Percentiles rank a stretch among this genome's conserved stretches.
Evolutionary conservation across 2,888 invertebrate genomes (phyloP).

Genomic region (Bugulina stolonifera): DNA sequence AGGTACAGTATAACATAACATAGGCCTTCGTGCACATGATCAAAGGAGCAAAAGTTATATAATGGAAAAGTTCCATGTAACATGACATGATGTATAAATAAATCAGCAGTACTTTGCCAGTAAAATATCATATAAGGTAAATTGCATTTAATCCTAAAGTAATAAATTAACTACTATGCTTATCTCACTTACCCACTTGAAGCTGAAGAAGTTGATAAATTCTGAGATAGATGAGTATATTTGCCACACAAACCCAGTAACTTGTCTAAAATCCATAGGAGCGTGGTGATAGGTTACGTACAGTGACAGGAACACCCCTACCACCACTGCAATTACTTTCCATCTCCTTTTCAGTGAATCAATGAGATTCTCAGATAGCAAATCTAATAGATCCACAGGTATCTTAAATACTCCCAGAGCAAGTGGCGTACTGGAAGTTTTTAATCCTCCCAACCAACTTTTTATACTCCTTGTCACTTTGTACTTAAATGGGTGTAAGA

Average conservation of each 20-base stretch:
- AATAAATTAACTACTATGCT: too few species aligned
- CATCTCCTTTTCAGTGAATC: constrained; percentile 65
- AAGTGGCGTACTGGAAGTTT: constrained; percentile 53
- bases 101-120: too few species aligned
- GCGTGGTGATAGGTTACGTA: constrained; percentile 68
- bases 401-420: constrained; percentile 51
- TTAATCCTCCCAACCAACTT: constrained; percentile 62
- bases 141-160: too few species aligned
- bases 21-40: too few species aligned
- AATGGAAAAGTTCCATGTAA: too few species aligned
- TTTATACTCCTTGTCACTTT: constrained; percentile 69
- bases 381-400: constrained; percentile 72
- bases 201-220: constrained; percentile 45
- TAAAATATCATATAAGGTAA: too few species aligned
- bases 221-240: constrained; percentile 34
- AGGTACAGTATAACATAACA: too few species aligned
- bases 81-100: too few species aligned
- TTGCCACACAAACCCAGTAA: constrained; percentile 32
- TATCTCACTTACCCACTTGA: constrained; percentile 48
- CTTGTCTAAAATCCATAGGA: constrained; percentile 53
- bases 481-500: constrained; percentile 89
- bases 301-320: constrained; percentile 55
- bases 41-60: too few species aligned
- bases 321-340: constrained; percentile 58
- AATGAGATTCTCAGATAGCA: constrained; percentile 69